Percentiles rank a stretch among this genome's conserved stretches.
Evolutionary conservation across 2,888 invertebrate genomes (phyloP).

Genomic region (Eupithecia dodoneata): DNA sequence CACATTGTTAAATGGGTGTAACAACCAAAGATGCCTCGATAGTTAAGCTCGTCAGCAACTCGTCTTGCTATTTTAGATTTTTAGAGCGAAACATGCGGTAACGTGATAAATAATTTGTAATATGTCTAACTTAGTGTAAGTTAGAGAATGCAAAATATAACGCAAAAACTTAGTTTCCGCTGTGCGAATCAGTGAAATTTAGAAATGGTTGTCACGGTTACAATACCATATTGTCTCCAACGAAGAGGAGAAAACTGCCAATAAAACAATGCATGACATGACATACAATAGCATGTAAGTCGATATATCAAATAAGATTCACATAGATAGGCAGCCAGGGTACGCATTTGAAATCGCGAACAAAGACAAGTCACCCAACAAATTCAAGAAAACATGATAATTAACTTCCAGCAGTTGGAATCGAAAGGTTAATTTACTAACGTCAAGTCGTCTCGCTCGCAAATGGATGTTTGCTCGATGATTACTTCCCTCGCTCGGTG

Average conservation of each 20-base stretch:
- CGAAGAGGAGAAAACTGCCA: slow-evolving; percentile 40
- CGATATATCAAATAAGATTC: slow-evolving; percentile 31
- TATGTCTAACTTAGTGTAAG: no score
- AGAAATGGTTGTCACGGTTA: slow-evolving; percentile 33
- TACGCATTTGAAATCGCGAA: slow-evolving; percentile 23
- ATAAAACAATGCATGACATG: slow-evolving; percentile 40
- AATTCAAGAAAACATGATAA: slow-evolving; percentile 40
- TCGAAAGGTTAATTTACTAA: slow-evolving; percentile 47
- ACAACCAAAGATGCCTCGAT: slow-evolving; percentile 39
- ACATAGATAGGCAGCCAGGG: slow-evolving; percentile 16
- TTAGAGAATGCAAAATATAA: not conserved
- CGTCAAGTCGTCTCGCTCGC: slow-evolving; percentile 41
- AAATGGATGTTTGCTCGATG: slow-evolving; percentile 44
- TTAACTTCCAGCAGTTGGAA: slow-evolving; percentile 35
- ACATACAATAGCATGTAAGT: slow-evolving; percentile 33
- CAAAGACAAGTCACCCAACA: slow-evolving; percentile 31
- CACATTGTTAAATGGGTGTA: slow-evolving; percentile 31
- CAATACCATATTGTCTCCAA: slow-evolving; percentile 33
- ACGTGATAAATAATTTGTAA: not conserved
- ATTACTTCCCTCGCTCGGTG: slow-evolving; percentile 50
- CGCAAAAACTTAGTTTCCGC: not conserved
- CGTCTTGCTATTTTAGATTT: slow-evolving; percentile 50
- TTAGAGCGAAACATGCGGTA: slow-evolving; percentile 54
- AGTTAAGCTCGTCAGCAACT: slow-evolving; percentile 41
- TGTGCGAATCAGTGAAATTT: slow-evolving; percentile 24